Conservation (phyloP, 2,888 invertebrate species). For the Drosophila nr. perissopoda region DNA sequence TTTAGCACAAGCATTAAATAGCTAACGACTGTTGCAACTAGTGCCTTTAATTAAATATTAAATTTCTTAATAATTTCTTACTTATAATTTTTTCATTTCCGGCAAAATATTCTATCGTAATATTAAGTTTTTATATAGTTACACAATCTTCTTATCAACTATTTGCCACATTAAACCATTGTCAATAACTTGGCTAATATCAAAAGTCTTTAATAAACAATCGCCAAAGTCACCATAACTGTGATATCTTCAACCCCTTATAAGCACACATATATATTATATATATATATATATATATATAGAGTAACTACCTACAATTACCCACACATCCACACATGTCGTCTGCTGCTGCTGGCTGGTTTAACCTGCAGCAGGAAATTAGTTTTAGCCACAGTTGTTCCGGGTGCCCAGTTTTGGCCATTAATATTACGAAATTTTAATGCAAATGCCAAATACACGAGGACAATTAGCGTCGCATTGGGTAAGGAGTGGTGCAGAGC, state of each 20-base stretch:
- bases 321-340: neutral
- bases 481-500: neutral
- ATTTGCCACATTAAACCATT: neutral
- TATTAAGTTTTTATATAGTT: neutral
- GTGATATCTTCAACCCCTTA: neutral
- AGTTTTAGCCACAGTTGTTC: slow-evolving; percentile 65
- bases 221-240: neutral
- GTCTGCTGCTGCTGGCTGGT: neutral
- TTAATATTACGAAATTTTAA: slow-evolving; percentile 72
- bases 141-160: neutral
- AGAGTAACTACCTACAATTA: neutral
- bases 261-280: neutral
- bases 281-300: neutral
- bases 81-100: neutral
- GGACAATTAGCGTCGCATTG: slow-evolving; percentile 60
- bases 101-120: neutral
- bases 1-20: neutral
- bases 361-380: slow-evolving; percentile 59
- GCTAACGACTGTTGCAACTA: neutral
- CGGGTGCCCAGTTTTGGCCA: slow-evolving; percentile 33
- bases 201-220: neutral
- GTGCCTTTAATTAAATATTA: neutral
- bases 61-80: too few species aligned
- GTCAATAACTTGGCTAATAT: neutral
- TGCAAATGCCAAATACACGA: slow-evolving; percentile 53